These are phyloP conservation scores for Pedetes capensis DNA, from an alignment of 2,113 vertebrate species.

Conservation along the genomic window DNA sequence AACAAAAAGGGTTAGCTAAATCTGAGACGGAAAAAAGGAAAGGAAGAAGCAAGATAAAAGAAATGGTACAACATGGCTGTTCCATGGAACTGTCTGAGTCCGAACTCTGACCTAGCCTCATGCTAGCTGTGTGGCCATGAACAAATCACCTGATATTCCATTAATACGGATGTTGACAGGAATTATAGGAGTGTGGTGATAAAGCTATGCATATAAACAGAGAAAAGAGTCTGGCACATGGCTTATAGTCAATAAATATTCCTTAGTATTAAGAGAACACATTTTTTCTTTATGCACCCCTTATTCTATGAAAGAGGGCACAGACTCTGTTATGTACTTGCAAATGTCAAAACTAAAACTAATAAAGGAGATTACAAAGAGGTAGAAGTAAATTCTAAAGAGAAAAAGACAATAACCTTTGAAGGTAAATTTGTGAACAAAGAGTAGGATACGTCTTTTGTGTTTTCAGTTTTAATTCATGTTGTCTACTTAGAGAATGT, in stretches of 20 bases:
- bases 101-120: background rate
- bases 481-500: background rate
- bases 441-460: background rate
- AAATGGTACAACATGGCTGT: background rate
- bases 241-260: background rate
- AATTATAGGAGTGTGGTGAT: background rate
- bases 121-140: background rate
- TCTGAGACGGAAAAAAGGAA: background rate
- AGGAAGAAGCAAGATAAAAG: background rate
- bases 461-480: background rate
- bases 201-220: background rate
- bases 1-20: background rate
- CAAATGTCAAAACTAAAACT: background rate
- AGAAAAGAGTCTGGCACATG: background rate
- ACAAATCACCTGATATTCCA: background rate
- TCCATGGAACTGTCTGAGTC: background rate
- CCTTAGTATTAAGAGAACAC: background rate
- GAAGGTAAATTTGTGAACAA: background rate
- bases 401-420: background rate
- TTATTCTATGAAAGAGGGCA: background rate
- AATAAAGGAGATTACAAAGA: background rate
- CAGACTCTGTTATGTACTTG: background rate
- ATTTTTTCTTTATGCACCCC: background rate
- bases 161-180: background rate
- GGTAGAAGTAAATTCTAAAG: background rate